These are phyloP conservation scores for Lanius ludovicianus DNA, from an alignment of 2,113 vertebrate genomes.

Conservation along the genomic window DNA sequence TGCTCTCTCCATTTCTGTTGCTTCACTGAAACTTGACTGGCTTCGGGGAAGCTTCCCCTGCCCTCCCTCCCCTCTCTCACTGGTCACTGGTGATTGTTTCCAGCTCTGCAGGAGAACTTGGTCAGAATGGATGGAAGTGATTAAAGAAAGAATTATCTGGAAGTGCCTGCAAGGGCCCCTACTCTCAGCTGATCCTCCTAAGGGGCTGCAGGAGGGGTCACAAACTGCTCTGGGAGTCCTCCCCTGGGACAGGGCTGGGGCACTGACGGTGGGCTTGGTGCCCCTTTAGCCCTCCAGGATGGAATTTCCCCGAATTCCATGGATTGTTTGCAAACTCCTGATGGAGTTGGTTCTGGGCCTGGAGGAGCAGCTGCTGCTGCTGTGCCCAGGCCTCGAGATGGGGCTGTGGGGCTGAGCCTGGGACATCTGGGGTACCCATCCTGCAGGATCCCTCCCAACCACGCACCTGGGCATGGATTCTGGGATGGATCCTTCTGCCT, in stretches of 20 bases:
- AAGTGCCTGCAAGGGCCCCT: background rate
- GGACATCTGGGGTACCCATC: background rate
- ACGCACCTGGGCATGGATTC: fast-evolving
- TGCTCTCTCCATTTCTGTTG: background rate
- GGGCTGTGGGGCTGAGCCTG: background rate
- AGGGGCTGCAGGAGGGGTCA: background rate
- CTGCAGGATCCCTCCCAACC: background rate
- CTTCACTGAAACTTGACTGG: background rate
- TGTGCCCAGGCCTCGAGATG: background rate
- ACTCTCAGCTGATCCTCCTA: background rate
- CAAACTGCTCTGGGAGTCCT: background rate
- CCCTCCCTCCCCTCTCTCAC: background rate
- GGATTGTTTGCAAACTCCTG: background rate
- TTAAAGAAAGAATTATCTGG: background rate
- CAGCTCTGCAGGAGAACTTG: background rate
- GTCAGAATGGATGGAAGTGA: background rate
- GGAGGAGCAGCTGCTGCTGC: background rate
- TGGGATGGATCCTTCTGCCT: background rate
- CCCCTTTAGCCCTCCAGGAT: background rate
- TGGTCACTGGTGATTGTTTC: background rate
- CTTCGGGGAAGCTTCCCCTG: background rate
- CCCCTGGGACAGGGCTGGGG: background rate
- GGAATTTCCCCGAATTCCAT: background rate
- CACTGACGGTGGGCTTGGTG: fast-evolving
- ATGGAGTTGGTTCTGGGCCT: background rate